phyloP scores from a whole-genome alignment of 2,113 vertebrate genomes.

The Odontophorus gujanensis region DNA sequence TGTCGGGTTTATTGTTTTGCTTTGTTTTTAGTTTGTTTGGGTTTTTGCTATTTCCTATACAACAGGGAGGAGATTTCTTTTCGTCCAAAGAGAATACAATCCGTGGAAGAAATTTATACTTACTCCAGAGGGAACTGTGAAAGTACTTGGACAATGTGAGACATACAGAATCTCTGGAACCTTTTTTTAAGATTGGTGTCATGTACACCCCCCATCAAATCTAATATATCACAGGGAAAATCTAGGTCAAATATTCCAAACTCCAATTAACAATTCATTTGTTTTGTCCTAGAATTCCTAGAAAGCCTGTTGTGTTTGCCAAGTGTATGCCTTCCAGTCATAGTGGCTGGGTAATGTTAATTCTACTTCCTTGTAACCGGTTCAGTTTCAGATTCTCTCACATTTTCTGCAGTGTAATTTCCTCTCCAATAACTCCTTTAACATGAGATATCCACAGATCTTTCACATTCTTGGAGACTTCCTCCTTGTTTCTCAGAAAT shows the following conservation, averaged over 20 bases:
- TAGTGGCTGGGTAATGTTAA: background rate
- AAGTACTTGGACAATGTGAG: fast-evolving
- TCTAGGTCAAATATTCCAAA: background rate
- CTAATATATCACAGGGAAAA: background rate
- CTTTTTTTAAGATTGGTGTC: background rate
- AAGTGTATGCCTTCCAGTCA: background rate
- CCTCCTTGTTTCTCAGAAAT: background rate
- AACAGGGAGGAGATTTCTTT: background rate
- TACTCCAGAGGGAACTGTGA: background rate
- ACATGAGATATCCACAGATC: background rate
- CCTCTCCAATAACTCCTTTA: background rate
- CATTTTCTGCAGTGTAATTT: background rate
- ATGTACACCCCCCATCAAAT: background rate
- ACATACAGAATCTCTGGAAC: fast-evolving
- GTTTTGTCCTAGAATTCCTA: background rate
- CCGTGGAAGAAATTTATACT: background rate
- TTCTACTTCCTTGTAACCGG: background rate
- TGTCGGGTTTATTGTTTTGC: background rate
- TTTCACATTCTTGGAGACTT: background rate
- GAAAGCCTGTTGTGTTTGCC: background rate
- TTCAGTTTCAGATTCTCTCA: background rate
- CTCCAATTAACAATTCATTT: background rate
- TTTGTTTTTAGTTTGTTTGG: background rate
- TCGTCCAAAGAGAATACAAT: background rate
- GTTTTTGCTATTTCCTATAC: background rate